Evolutionary conservation across 2,113 vertebrate species (phyloP).

Genomic region (Oxyruncus cristatus): DNA sequence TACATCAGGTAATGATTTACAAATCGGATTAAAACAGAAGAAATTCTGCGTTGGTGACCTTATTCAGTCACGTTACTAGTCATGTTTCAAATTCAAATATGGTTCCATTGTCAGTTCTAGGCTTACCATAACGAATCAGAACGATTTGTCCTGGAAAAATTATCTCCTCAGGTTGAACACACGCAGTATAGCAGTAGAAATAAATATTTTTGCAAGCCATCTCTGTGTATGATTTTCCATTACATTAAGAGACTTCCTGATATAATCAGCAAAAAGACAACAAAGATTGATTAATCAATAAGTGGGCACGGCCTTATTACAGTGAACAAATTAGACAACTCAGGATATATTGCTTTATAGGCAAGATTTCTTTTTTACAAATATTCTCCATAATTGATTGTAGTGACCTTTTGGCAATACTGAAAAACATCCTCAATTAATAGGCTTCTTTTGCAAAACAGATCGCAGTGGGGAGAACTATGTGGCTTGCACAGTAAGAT

Average conservation of each 20-base stretch:
- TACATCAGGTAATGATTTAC: neutral
- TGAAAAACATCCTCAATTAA: constrained; percentile 66
- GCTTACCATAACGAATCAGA: neutral
- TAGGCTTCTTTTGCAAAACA: constrained; percentile 33
- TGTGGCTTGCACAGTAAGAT: neutral
- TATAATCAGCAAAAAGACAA: constrained; percentile 59
- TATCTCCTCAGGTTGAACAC: neutral
- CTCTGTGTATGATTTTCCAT: constrained; percentile 52
- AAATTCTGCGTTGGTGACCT: neutral
- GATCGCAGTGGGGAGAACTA: neutral
- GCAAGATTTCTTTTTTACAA: constrained; percentile 71
- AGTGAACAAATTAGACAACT: constrained; percentile 73
- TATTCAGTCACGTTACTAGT: neutral
- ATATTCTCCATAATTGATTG: constrained; percentile 69
- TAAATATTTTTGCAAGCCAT: constrained; percentile 44
- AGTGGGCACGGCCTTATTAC: constrained; percentile 73
- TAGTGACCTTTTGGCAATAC: constrained; percentile 65
- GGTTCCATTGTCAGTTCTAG: neutral
- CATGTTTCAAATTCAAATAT: neutral
- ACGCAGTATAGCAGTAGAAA: neutral
- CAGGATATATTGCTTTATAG: constrained; percentile 67
- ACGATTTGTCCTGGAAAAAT: neutral
- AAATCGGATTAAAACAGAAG: neutral
- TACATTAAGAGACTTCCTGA: constrained; percentile 67
- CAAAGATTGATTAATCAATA: constrained; percentile 77